These are phyloP conservation scores for Clarias fuscus DNA, from an alignment of 2,797 vertebrate species.

Conservation along the genomic window DNA sequence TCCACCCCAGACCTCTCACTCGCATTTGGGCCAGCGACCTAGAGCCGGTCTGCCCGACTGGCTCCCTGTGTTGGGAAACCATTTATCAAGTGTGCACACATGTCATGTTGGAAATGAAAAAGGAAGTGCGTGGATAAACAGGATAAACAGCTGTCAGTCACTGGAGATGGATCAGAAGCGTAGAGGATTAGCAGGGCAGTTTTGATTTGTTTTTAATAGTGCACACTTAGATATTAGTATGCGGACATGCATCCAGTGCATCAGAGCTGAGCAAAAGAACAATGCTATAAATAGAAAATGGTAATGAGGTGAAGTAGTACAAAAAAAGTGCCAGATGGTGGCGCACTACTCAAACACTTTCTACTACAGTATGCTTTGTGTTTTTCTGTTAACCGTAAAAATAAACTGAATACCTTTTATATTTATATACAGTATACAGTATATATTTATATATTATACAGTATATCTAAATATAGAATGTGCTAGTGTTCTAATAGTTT, in stretches of 20 bases:
- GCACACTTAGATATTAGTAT: background rate
- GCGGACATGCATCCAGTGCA: background rate
- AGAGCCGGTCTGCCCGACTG: slow-evolving; percentile 4
- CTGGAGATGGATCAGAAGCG: background rate
- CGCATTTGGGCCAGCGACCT: slow-evolving; percentile 12
- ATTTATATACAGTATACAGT: no score
- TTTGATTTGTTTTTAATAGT: background rate
- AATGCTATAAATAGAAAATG: background rate
- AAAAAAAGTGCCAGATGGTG: slow-evolving; percentile 32
- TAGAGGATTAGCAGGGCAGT: background rate
- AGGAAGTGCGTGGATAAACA: slow-evolving; percentile 14
- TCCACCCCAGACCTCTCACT: background rate
- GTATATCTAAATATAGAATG: background rate
- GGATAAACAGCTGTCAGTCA: background rate
- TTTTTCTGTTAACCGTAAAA: no score
- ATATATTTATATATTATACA: no score
- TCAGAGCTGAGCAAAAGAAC: background rate
- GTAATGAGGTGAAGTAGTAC: background rate
- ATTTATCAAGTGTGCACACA: slow-evolving; percentile 28
- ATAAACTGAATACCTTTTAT: no score
- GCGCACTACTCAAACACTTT: slow-evolving; percentile 33
- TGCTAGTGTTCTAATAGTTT: background rate
- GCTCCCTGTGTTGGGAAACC: slow-evolving; percentile 9
- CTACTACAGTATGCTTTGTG: background rate
- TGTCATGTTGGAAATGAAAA: background rate